Percentiles rank a stretch among this genome's conserved stretches.
Evolutionary conservation across 2,113 vertebrate genomes (phyloP).

Genomic region (Okapia johnstoni): DNA sequence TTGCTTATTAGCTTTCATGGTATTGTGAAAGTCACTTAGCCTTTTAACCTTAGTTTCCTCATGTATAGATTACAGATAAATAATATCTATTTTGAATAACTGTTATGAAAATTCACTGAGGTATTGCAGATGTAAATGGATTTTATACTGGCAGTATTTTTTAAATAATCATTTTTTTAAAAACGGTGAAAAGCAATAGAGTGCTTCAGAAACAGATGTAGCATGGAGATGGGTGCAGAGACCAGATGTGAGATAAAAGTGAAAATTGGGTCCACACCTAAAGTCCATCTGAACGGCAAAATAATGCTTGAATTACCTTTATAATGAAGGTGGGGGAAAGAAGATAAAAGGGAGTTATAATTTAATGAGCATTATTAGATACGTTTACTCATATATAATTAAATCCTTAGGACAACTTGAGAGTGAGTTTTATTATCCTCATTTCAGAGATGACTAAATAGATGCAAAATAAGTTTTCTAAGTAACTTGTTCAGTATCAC

Average conservation of each 20-base stretch:
- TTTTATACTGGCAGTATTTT: background rate
- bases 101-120: constrained; percentile 33
- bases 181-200: background rate
- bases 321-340: background rate
- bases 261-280: background rate
- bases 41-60: constrained; percentile 44
- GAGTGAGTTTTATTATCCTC: background rate
- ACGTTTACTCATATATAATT: background rate
- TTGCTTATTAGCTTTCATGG: background rate
- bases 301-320: background rate
- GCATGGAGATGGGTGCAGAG: background rate
- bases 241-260: background rate
- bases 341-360: background rate
- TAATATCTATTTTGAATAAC: constrained; percentile 40
- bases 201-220: background rate
- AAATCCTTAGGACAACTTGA: background rate
- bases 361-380: background rate
- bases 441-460: constrained; percentile 14
- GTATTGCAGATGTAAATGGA: background rate
- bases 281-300: background rate
- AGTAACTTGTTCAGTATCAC: background rate
- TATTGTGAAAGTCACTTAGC: constrained; percentile 62
- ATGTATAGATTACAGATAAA: constrained; percentile 61
- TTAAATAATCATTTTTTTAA: background rate
- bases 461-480: background rate